Base-by-base conservation (phyloP, 2,888 invertebrate species). In the Leucophenga montana region DNA sequence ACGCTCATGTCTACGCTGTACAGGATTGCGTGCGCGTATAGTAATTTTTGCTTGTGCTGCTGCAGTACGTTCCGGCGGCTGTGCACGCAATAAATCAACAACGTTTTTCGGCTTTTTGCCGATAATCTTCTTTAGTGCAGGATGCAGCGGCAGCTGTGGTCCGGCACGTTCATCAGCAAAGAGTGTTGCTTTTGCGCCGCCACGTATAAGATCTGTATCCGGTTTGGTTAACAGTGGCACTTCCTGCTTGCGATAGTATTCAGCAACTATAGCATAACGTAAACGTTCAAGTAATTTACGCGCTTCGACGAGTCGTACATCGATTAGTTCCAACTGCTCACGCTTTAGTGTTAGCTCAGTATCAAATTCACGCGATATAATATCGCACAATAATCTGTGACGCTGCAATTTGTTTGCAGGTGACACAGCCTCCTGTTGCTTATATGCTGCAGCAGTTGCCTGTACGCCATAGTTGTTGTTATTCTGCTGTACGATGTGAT, bases 321-420 rank as follows among this genome's bases (percentile, higher is more conserved):
- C 93, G 71, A 95, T 92, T 66, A 92, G 89, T 72, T 92, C 90
- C 14, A 95, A 89, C 89, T 95, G 95, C 68, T 92, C 91, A 84
- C 94, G 93, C 82, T 94, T 92, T 1, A 89, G 85, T 62, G 90
- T 89, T 13, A 95, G 89, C 86, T 96, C 95, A 62, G 90, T 90
- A 57, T 91, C 90, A 89, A 96, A 95, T 88, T 95, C 94, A 70
- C 90, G 90, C 76, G 91, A 90, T 39, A 96, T 91, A 66, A 95
- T 93, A 31, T 90, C 88, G 75, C 90, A 90, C 71, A 93, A 67
- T n/a, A 54, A 27, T 16, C 22, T 9, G 20, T 16, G 91, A 86
- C 90, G 91, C 22, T 88, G 39, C 8, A 11, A 70, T 44, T 57
- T 59, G 20, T 0, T 54, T 13, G 53, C 66, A 18, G 31, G 13